Evolutionary conservation across 2,888 invertebrate genomes (phyloP).

Genomic region (Tortrix viridana): DNA sequence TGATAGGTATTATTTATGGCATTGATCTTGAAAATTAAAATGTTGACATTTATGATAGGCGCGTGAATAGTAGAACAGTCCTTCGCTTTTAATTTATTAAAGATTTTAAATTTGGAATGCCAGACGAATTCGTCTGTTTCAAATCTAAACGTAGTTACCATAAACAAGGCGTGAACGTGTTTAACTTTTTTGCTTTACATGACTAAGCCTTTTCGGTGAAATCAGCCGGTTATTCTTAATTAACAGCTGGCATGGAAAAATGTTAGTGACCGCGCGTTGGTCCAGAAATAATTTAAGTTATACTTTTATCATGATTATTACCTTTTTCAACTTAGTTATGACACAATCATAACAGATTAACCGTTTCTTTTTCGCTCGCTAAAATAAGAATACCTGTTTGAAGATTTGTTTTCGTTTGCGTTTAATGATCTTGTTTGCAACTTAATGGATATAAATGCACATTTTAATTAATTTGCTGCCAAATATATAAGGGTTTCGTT

Average conservation of each 20-base stretch:
- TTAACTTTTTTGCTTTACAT: conserved; percentile 20
- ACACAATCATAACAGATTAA: no score
- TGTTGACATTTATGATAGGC: conserved; percentile 8
- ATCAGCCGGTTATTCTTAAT: conserved; percentile 26
- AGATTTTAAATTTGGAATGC: conserved; percentile 8
- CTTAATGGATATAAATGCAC: no score
- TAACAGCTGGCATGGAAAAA: conserved; percentile 22
- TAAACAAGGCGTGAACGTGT: conserved; percentile 22
- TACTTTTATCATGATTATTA: not conserved
- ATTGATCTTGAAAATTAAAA: not conserved
- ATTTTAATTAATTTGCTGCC: no score
- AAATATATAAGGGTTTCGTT: no score
- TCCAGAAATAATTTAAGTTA: not conserved
- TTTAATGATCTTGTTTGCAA: no score
- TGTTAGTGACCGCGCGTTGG: conserved; percentile 13
- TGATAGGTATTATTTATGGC: not conserved
- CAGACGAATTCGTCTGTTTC: conserved; percentile 6
- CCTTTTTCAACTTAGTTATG: no score
- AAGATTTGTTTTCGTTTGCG: not conserved
- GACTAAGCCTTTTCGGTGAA: conserved; percentile 29
- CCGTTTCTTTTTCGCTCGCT: no score
- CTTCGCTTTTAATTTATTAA: not conserved
- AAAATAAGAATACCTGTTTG: no score
- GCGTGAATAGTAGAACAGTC: not conserved
- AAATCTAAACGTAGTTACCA: conserved; percentile 16